Percentiles rank a stretch among this genome's conserved stretches.
Conservation (phyloP, 2,113 vertebrate genomes). For the Artemisiospiza belli region DNA sequence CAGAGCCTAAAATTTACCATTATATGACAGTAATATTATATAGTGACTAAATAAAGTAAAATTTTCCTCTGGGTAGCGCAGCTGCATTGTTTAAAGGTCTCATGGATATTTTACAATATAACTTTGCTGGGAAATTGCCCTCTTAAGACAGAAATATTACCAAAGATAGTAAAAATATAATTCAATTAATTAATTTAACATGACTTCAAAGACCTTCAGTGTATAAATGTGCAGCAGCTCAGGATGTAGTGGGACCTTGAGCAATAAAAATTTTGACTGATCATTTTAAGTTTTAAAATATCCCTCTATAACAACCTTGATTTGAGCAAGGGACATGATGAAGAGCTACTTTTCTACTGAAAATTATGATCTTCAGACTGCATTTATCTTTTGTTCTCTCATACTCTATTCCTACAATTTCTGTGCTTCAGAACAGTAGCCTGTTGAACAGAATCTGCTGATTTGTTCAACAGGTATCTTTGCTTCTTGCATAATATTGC, state of each 20-base stretch:
- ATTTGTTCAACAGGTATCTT: neutral
- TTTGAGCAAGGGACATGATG: neutral
- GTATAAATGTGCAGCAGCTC: neutral
- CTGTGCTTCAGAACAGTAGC: neutral
- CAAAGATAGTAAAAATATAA: neutral
- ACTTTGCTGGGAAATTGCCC: neutral
- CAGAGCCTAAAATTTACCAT: neutral
- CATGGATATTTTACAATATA: neutral
- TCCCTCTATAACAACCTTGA: neutral
- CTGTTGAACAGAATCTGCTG: neutral
- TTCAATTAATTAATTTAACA: neutral
- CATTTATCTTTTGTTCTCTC: neutral
- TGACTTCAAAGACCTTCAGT: neutral
- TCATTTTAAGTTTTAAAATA: neutral
- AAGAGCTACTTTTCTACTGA: neutral
- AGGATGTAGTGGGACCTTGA: neutral
- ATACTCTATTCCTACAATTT: neutral
- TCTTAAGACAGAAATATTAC: neutral
- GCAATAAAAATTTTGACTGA: neutral
- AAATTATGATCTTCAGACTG: neutral
- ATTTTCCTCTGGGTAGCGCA: neutral
- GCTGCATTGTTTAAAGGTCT: neutral
- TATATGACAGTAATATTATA: neutral
- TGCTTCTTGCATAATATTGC: neutral
- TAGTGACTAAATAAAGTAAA: neutral